phyloP scores from a whole-genome alignment of 2,797 vertebrate genomes.

The Rhynchotus rufescens region DNA sequence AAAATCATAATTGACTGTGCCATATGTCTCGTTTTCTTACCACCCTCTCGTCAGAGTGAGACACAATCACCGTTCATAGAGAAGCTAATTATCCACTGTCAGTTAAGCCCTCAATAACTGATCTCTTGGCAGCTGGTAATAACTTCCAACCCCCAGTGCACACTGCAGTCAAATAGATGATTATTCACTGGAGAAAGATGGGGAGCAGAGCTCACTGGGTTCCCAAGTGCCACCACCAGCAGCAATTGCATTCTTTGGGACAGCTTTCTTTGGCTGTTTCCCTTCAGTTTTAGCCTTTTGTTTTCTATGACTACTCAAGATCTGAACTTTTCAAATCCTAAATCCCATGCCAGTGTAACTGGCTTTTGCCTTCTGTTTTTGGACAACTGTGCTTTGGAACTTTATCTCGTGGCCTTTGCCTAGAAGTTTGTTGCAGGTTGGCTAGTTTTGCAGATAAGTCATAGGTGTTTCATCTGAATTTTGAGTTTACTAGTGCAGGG shows the following conservation, averaged over 20 bases:
- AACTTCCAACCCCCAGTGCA: conserved; percentile 57
- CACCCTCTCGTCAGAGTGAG: conserved; percentile 46
- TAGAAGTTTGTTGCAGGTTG: background rate
- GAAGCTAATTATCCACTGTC: conserved; percentile 69
- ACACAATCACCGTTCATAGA: conserved; percentile 66
- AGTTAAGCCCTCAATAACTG: conserved; percentile 66
- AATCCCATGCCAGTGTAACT: background rate
- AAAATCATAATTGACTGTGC: conserved; percentile 70
- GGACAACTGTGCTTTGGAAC: background rate
- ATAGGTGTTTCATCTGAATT: background rate
- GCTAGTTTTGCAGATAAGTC: background rate
- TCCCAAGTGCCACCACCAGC: background rate
- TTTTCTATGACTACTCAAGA: background rate
- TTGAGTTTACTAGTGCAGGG: background rate
- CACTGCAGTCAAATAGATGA: conserved; percentile 39
- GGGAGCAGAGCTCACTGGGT: background rate
- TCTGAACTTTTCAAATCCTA: background rate
- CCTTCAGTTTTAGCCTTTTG: background rate
- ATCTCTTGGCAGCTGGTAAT: conserved; percentile 72
- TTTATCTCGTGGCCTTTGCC: background rate
- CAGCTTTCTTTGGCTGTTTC: background rate
- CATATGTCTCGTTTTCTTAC: conserved; percentile 64
- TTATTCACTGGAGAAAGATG: conserved; percentile 50
- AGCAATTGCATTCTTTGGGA: background rate
- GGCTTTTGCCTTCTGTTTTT: background rate